phyloP scores from a whole-genome alignment of 2,797 vertebrate species.

The Tokudaia tokunoshimensis region DNA sequence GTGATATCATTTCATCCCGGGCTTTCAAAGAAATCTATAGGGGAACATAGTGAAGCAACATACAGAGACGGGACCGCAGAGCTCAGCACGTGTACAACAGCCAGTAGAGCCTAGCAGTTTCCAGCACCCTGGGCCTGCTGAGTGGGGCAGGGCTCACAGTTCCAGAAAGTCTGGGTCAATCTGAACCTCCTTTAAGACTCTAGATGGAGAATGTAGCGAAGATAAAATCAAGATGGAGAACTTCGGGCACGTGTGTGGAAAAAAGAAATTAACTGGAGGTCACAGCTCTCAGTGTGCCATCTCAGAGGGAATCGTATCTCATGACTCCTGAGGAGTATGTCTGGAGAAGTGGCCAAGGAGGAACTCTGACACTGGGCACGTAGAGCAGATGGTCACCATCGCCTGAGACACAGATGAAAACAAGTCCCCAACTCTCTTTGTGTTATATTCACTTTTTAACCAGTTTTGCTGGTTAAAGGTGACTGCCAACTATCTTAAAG shows the following conservation, averaged over 20 bases:
- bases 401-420: too few relatives aligned
- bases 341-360: fast-evolving
- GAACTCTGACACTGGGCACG: too few relatives aligned
- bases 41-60: neutral
- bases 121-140: neutral
- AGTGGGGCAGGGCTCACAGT: neutral
- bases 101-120: fast-evolving
- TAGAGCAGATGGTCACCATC: neutral
- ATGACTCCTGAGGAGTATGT: neutral
- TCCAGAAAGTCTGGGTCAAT: neutral
- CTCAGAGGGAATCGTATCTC: neutral
- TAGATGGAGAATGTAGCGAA: neutral
- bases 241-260: neutral
- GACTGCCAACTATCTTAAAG: neutral
- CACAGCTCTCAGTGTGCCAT: neutral
- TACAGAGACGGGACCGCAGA: fast-evolving
- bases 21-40: constrained; percentile 40
- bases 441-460: neutral
- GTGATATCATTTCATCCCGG: neutral
- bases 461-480: neutral
- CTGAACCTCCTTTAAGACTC: neutral
- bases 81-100: fast-evolving
- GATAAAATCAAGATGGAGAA: neutral
- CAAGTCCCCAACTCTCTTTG: neutral
- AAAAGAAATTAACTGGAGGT: neutral